Conservation (phyloP, 2,797 vertebrate species). For the Danio albolineatus region DNA sequence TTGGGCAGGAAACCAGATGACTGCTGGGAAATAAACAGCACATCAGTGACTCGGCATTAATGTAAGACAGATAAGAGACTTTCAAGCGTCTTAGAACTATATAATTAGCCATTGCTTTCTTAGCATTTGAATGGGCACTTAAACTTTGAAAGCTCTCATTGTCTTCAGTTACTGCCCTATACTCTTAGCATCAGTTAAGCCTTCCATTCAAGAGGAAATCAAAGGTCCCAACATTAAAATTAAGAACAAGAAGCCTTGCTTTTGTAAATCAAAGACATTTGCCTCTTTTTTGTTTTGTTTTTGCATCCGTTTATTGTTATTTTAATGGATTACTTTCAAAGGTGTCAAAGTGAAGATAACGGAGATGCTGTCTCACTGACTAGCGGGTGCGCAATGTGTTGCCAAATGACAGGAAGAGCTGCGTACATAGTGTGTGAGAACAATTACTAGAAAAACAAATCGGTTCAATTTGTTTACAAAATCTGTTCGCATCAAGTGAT, state of each 20-base stretch:
- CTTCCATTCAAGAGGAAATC: slow-evolving; percentile 80
- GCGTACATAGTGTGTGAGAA: slow-evolving; percentile 9
- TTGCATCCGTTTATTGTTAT: slow-evolving; percentile 66
- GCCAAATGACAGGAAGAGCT: slow-evolving; percentile 56
- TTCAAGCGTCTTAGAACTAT: slow-evolving; percentile 83
- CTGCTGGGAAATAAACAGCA: slow-evolving; percentile 80
- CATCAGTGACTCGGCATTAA: slow-evolving; percentile 75
- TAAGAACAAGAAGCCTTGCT: slow-evolving; percentile 70
- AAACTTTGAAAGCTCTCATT: slow-evolving; percentile 84
- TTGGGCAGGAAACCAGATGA: slow-evolving; percentile 68
- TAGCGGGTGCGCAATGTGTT: slow-evolving; percentile 13
- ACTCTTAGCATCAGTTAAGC: slow-evolving; percentile 74
- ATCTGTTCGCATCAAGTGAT: no score
- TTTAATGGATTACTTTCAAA: slow-evolving; percentile 69
- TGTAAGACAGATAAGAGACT: slow-evolving; percentile 83
- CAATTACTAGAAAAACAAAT: neutral
- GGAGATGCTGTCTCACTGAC: slow-evolving; percentile 45
- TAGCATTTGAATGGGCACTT: slow-evolving; percentile 83
- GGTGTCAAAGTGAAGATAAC: slow-evolving; percentile 66
- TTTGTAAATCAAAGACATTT: slow-evolving; percentile 68
- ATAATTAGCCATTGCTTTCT: slow-evolving; percentile 80
- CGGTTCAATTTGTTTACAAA: no score
- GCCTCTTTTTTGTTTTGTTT: slow-evolving; percentile 68
- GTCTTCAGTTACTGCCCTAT: slow-evolving; percentile 79
- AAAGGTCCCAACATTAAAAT: slow-evolving; percentile 78